Evolutionary conservation across 1,140 invertebrate genomes (phyloP).

Genomic region (Apolygus lucorum): DNA sequence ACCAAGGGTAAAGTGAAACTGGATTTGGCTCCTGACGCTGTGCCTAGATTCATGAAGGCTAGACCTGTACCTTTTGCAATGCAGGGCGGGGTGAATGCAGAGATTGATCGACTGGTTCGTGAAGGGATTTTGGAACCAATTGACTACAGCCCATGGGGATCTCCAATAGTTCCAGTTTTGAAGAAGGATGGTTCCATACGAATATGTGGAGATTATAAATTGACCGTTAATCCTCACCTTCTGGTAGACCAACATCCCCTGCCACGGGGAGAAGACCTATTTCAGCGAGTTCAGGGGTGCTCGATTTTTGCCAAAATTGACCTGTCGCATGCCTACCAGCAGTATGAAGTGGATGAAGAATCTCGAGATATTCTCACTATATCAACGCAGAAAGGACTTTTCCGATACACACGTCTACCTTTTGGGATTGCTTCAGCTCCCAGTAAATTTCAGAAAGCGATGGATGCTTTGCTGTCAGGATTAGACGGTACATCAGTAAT

Average conservation of each 20-base stretch:
- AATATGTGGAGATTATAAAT: background rate
- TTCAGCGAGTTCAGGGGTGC: background rate
- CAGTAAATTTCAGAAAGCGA: background rate
- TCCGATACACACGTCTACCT: background rate
- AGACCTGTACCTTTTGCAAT: conserved; percentile 10
- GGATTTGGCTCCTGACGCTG: background rate
- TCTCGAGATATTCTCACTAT: background rate
- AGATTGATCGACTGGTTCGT: background rate
- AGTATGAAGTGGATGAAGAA: background rate
- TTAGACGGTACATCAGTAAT: too few relatives aligned
- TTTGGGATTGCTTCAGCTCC: background rate
- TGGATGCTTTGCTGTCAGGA: too few relatives aligned
- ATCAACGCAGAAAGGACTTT: background rate
- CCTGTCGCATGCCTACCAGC: too few relatives aligned
- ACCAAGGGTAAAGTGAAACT: background rate
- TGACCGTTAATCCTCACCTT: background rate
- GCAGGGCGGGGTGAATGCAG: background rate
- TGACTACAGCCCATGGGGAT: conserved; percentile 7
- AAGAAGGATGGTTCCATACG: too few relatives aligned
- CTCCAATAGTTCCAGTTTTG: too few relatives aligned
- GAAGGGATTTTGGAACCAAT: background rate
- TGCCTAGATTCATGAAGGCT: background rate
- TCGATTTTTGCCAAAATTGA: background rate
- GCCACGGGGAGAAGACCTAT: background rate
- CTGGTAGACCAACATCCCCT: background rate